phyloP scores from a whole-genome alignment of 2,888 invertebrate genomes.

The Melanophora roralis region DNA sequence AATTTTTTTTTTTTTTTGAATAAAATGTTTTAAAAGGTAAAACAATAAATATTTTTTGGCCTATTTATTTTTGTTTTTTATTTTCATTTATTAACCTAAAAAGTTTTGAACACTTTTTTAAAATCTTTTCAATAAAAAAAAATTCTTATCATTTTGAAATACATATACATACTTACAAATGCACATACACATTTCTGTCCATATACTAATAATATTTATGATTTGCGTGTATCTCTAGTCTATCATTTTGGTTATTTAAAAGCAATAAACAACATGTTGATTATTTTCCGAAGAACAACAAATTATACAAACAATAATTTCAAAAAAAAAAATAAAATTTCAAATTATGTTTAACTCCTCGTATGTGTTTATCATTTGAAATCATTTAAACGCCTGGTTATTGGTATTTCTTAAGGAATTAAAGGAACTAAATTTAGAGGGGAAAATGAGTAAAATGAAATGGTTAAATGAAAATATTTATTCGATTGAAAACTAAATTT shows the following conservation, averaged over 20 bases:
- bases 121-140: too few species aligned
- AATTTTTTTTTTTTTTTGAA: too few species aligned
- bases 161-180: too few species aligned
- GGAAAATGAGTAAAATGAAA: too few species aligned
- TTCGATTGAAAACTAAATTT: conserved; percentile 41
- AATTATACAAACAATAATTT: conserved; percentile 41
- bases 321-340: not conserved
- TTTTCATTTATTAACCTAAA: too few species aligned
- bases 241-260: conserved; percentile 36
- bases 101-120: too few species aligned
- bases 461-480: conserved; percentile 41
- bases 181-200: not conserved
- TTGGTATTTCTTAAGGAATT: not conserved
- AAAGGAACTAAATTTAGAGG: not conserved
- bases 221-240: conserved; percentile 25
- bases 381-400: conserved; percentile 35
- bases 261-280: conserved; percentile 50
- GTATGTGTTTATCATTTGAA: conserved; percentile 23
- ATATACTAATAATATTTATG: conserved; percentile 4
- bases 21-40: too few species aligned
- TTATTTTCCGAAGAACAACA: conserved; percentile 53
- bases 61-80: too few species aligned
- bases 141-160: too few species aligned
- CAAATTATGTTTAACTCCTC: conserved; percentile 25
- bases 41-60: too few species aligned